These are phyloP conservation scores for Paraescarpia echinospica DNA, from an alignment of 1,140 invertebrate species.

Conservation along the genomic window DNA sequence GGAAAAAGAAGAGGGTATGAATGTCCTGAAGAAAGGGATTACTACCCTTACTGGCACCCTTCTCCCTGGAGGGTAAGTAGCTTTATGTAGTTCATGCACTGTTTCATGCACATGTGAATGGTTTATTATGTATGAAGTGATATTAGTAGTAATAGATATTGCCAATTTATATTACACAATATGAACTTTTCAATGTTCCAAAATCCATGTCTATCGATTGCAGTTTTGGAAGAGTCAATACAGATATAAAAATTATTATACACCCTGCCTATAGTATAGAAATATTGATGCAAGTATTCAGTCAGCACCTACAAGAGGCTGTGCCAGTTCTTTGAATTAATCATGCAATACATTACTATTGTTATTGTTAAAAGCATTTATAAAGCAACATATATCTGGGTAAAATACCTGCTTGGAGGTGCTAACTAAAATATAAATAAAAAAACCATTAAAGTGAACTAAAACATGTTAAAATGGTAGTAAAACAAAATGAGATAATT, in stretches of 20 bases:
- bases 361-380: not conserved
- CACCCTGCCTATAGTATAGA: too few relatives aligned
- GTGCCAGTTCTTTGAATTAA: too few relatives aligned
- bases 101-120: not conserved
- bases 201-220: not conserved
- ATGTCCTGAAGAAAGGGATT: constrained; percentile 58
- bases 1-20: constrained; percentile 55
- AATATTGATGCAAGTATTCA: too few relatives aligned
- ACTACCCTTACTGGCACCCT: constrained; percentile 58
- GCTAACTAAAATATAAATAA: not conserved
- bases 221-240: too few relatives aligned
- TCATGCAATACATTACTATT: too few relatives aligned
- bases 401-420: not conserved
- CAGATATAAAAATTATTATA: too few relatives aligned
- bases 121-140: not conserved
- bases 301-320: not conserved
- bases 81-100: not conserved
- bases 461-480: too few relatives aligned
- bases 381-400: not conserved
- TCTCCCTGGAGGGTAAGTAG: constrained; percentile 50
- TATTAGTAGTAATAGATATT: not conserved
- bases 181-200: not conserved
- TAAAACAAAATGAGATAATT: not conserved
- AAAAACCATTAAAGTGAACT: not conserved
- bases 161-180: not conserved